Evolutionary conservation across 2,888 invertebrate genomes (phyloP).

Genomic region (Drosophila acutilabella): DNA sequence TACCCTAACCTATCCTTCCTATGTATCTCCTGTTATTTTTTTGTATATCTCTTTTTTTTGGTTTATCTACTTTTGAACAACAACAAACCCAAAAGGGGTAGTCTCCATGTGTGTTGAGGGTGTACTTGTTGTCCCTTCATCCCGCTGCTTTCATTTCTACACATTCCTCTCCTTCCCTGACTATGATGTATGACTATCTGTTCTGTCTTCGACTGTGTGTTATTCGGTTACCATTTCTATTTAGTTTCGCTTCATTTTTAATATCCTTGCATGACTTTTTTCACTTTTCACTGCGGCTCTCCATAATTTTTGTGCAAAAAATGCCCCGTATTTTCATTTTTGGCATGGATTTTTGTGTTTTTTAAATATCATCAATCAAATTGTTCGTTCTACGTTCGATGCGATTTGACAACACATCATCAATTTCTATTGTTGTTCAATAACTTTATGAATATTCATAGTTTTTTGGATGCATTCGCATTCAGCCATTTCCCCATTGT

Average conservation of each 20-base stretch:
- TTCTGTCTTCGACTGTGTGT: conserved; percentile 19
- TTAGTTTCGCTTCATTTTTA: conserved; percentile 65
- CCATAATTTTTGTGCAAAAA: conserved; percentile 48
- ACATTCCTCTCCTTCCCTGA: conserved; percentile 42
- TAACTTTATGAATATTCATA: conserved; percentile 79
- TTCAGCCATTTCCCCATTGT: conserved; percentile 53
- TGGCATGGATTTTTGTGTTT: conserved; percentile 23
- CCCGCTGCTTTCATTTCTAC: conserved; percentile 23
- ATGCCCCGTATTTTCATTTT: conserved; percentile 35
- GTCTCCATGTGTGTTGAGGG: conserved; percentile 56
- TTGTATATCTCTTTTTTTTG: conserved; percentile 61
- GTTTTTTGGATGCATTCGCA: conserved; percentile 58
- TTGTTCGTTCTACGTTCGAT: conserved; percentile 30
- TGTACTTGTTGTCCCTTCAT: conserved; percentile 43
- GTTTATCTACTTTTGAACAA: conserved; percentile 38
- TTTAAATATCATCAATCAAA: conserved; percentile 67
- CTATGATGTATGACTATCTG: conserved; percentile 77
- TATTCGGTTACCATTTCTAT: conserved; percentile 34
- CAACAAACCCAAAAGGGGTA: conserved; percentile 59
- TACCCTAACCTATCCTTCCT: conserved; percentile 4
- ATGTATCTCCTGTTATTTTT: conserved; percentile 8
- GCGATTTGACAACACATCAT: conserved; percentile 76
- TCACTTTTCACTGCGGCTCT: conserved; percentile 48
- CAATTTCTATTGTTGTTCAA: conserved; percentile 77
- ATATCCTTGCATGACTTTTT: conserved; percentile 57